These are phyloP conservation scores for Perdita meconis DNA, from an alignment of 2,888 invertebrate species.

Conservation along the genomic window DNA sequence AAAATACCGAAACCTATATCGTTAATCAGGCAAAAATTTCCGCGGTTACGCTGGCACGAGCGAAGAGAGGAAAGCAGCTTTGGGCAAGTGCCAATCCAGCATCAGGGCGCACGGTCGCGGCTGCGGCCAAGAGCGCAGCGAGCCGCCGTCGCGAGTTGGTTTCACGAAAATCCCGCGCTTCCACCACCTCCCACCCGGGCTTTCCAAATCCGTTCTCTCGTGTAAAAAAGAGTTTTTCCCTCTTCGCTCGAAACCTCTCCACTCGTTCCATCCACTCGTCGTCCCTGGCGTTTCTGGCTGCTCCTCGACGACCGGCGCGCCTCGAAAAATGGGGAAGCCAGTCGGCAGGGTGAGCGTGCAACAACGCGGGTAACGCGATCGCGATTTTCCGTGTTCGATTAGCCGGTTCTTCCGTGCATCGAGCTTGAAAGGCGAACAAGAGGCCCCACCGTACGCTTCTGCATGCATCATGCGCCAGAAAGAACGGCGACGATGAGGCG, in stretches of 20 bases:
- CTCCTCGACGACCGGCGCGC: not conserved
- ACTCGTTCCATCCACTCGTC: constrained; percentile 5
- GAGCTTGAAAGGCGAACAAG: constrained; percentile 37
- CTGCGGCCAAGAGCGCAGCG: constrained; percentile 68
- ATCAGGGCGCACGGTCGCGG: constrained; percentile 67
- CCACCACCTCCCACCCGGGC: constrained; percentile 72
- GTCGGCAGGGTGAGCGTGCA: constrained; percentile 15
- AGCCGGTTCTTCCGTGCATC: constrained; percentile 62
- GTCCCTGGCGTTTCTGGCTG: not conserved
- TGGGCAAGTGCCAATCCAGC: constrained; percentile 80
- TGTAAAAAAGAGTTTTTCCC: constrained; percentile 32
- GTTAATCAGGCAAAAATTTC: constrained; percentile 81
- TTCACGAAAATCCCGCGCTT: constrained; percentile 75
- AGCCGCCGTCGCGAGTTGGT: constrained; percentile 45
- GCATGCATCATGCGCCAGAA: constrained; percentile 71
- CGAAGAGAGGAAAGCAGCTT: constrained; percentile 65
- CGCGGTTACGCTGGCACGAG: constrained; percentile 77
- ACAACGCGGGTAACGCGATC: constrained; percentile 71
- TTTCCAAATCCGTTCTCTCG: constrained; percentile 47
- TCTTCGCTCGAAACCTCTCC: constrained; percentile 13
- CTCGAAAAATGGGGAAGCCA: constrained; percentile 25
- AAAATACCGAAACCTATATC: constrained; percentile 79
- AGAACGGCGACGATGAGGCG: constrained; percentile 22
- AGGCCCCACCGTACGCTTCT: constrained; percentile 46
- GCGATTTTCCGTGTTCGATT: constrained; percentile 79